A percentile compares a stretch with the other conserved stretches of the same genome.
Conservation (phyloP, 2,888 invertebrate species). For the Alviniconcha strummeri region DNA sequence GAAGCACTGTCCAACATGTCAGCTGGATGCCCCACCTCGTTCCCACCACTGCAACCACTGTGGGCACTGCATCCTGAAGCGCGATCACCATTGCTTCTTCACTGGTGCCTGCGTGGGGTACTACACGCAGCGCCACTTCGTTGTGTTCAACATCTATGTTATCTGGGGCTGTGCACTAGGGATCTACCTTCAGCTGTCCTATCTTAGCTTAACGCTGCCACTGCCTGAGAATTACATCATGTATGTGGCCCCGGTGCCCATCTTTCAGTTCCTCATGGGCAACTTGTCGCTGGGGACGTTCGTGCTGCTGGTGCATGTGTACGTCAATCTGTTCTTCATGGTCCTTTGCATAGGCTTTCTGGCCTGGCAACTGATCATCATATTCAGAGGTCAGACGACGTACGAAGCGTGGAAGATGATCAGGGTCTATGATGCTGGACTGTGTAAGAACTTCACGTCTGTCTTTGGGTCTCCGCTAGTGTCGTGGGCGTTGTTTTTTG, state of each 20-base stretch:
- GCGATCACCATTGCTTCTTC: constrained; percentile 72
- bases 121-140: constrained; percentile 67
- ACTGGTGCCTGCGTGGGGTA: constrained; percentile 68
- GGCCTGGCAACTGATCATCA: constrained; percentile 55
- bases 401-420: constrained; percentile 58
- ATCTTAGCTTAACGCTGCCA: constrained; percentile 42
- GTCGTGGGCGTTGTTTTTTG: constrained; percentile 27
- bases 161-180: constrained; percentile 46
- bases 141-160: constrained; percentile 68
- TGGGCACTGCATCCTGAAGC: constrained; percentile 63
- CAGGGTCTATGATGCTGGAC: constrained; percentile 28
- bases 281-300: constrained; percentile 49
- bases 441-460: constrained; percentile 51
- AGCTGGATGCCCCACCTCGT: constrained; percentile 67
- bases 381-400: constrained; percentile 58
- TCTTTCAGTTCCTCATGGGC: constrained; percentile 52
- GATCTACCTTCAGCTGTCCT: constrained; percentile 54
- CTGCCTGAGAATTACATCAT: background rate
- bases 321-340: constrained; percentile 45
- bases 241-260: constrained; percentile 55
- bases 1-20: constrained; percentile 81
- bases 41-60: constrained; percentile 67
- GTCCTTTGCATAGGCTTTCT: constrained; percentile 49
- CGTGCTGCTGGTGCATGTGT: constrained; percentile 50
- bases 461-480: constrained; percentile 60